Evolutionary conservation across 2,797 vertebrate species (phyloP).

Genomic region (Diglossa cyanea): DNA sequence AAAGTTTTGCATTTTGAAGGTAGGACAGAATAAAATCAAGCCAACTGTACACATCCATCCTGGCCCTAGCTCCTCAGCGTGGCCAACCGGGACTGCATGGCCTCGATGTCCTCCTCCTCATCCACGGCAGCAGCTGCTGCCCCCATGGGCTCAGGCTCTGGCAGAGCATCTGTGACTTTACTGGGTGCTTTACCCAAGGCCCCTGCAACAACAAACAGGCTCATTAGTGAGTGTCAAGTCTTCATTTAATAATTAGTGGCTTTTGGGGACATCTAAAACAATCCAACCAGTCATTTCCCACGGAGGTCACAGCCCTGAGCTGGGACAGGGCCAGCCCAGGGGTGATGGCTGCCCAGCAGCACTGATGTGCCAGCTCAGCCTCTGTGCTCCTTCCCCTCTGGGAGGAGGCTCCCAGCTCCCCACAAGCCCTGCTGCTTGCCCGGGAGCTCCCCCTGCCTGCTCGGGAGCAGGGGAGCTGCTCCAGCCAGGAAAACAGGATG

Average conservation of each 20-base stretch:
- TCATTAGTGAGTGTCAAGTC: accelerated
- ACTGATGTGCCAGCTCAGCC: neutral
- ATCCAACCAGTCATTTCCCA: accelerated
- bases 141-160: constrained; percentile 81
- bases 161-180: constrained; percentile 93
- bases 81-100: constrained; percentile 93
- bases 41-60: neutral
- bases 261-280: neutral
- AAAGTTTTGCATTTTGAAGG: neutral
- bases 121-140: constrained; percentile 81
- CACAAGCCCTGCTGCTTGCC: neutral
- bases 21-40: neutral
- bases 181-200: constrained; percentile 95
- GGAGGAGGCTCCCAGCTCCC: neutral
- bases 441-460: neutral
- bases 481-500: neutral
- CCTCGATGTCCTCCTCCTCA: constrained; percentile 93
- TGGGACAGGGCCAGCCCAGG: neutral
- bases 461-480: neutral
- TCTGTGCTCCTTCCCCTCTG: neutral
- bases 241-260: neutral
- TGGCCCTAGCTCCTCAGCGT: constrained; percentile 89
- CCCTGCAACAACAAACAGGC: constrained; percentile 73
- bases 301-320: neutral
- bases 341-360: neutral